Conservation (phyloP, 2,888 invertebrate species). For the Drosophila meridionalis region DNA sequence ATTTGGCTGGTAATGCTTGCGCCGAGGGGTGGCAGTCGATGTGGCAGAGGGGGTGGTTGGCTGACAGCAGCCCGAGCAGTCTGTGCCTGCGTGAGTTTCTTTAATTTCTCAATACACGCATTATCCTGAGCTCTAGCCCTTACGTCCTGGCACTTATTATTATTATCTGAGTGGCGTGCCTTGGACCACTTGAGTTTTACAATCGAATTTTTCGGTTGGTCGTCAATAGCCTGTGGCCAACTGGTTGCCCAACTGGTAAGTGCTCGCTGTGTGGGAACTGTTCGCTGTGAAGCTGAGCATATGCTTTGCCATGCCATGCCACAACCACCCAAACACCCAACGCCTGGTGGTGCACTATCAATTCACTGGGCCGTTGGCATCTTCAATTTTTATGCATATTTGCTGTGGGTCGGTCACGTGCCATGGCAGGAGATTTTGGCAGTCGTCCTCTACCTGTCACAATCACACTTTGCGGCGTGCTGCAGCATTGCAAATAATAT, state of each 20-base stretch:
- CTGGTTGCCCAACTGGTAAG: conserved; percentile 14
- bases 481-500: conserved; percentile 80
- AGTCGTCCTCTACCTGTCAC: conserved; percentile 75
- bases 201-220: conserved; percentile 59
- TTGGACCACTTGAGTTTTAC: conserved; percentile 69
- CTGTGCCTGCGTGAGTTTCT: conserved; percentile 70
- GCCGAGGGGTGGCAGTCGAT: conserved; percentile 7
- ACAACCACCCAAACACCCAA: conserved; percentile 2
- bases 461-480: conserved; percentile 81
- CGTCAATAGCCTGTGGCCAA: conserved; percentile 46
- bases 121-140: conserved; percentile 60
- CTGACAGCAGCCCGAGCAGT: conserved; percentile 7
- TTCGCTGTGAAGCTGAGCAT: conserved; percentile 74
- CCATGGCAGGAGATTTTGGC: conserved; percentile 32
- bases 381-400: conserved; percentile 78
- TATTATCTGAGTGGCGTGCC: conserved; percentile 51
- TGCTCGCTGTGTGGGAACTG: conserved; percentile 61
- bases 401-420: conserved; percentile 71
- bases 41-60: conserved; percentile 13
- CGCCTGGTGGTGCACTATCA: conserved; percentile 70
- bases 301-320: conserved; percentile 60
- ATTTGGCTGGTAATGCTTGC: conserved; percentile 58
- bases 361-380: conserved; percentile 64
- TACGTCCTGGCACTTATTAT: conserved; percentile 67
- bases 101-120: conserved; percentile 77